These are phyloP conservation scores for Benitochromis conjunctus DNA, from an alignment of 2,113 vertebrate genomes.

Conservation along the genomic window DNA sequence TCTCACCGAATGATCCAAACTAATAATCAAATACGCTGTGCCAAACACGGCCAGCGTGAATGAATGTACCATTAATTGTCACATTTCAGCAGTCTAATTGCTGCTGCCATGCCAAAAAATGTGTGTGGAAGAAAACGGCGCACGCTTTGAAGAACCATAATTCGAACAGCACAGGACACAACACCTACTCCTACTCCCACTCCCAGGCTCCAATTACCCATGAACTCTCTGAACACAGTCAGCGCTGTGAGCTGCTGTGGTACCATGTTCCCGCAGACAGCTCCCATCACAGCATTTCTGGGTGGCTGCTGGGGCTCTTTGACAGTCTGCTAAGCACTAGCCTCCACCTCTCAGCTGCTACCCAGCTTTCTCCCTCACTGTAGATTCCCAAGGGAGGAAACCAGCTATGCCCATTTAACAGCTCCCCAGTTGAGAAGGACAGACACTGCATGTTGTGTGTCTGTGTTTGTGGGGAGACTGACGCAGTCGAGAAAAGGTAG, in stretches of 20 bases:
- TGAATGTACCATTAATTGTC: background rate
- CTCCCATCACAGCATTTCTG: conserved; percentile 5
- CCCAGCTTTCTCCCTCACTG: background rate
- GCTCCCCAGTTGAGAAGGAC: conserved; percentile 19
- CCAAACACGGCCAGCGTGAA: background rate
- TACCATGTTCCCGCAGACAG: conserved; percentile 36
- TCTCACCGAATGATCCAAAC: background rate
- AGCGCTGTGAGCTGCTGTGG: background rate
- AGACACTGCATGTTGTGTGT: background rate
- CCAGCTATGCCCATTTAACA: conserved; percentile 37
- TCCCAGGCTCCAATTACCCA: conserved; percentile 31
- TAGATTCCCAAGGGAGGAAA: conserved; percentile 4
- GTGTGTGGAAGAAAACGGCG: background rate
- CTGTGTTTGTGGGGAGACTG: background rate
- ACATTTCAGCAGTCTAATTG: background rate
- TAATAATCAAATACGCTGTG: background rate
- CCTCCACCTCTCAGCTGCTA: conserved; percentile 13
- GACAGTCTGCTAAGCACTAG: conserved; percentile 21
- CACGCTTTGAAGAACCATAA: background rate
- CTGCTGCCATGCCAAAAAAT: background rate
- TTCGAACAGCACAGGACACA: background rate
- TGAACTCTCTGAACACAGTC: background rate
- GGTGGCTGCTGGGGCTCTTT: conserved; percentile 17
- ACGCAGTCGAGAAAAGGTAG: background rate
- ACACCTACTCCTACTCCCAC: background rate